Percentiles rank a stretch among this genome's conserved stretches.
These are phyloP conservation scores for Eremophila alpestris DNA, from an alignment of 2,797 vertebrate species.

Conservation along the genomic window DNA sequence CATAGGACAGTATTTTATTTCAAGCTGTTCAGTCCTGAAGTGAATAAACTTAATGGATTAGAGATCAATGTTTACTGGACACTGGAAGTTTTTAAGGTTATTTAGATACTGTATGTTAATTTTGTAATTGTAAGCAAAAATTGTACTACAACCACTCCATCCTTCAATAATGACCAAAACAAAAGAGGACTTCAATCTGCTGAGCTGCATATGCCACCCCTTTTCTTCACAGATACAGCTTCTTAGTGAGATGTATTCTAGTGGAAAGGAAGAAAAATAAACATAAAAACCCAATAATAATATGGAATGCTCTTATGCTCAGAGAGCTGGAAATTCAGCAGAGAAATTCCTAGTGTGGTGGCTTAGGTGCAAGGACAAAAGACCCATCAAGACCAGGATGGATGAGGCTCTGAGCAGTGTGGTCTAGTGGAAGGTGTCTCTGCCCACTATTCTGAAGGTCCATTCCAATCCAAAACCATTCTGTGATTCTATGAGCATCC, in stretches of 20 bases:
- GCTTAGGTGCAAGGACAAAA: neutral
- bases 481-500: neutral
- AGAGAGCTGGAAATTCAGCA: neutral
- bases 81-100: slow-evolving; percentile 40
- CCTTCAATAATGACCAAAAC: neutral
- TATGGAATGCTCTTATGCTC: neutral
- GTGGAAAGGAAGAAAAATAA: neutral
- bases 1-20: neutral
- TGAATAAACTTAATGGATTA: slow-evolving; percentile 3
- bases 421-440: neutral
- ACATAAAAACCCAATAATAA: neutral
- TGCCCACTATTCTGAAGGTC: neutral
- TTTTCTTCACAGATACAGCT: neutral
- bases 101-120: slow-evolving; percentile 23
- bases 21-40: neutral
- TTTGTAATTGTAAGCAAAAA: slow-evolving; percentile 22
- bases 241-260: neutral
- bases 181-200: neutral
- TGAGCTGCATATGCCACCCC: neutral
- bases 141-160: neutral
- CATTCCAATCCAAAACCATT: neutral
- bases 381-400: neutral
- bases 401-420: neutral
- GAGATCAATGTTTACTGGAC: slow-evolving; percentile 10
- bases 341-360: neutral